phyloP scores from a whole-genome alignment of 2,797 vertebrate species.

The Cheracebus regulus region DNA sequence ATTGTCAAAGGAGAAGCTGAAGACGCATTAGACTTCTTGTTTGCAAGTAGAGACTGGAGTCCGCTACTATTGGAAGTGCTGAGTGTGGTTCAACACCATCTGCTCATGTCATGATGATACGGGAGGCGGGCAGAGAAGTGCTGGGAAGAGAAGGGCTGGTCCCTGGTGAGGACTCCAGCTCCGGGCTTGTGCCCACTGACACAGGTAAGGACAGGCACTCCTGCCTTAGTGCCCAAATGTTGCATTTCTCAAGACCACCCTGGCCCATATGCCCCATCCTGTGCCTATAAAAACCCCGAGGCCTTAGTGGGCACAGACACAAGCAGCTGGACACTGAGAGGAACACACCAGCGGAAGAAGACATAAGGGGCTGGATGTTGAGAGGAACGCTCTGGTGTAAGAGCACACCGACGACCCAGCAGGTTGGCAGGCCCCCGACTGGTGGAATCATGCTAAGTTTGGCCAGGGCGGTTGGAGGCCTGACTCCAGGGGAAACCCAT shows the following conservation, averaged over 20 bases:
- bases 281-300: neutral
- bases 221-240: neutral
- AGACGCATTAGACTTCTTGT: neutral
- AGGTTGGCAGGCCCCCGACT: neutral
- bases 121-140: too few species aligned
- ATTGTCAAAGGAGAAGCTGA: neutral
- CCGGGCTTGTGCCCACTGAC: neutral
- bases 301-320: neutral
- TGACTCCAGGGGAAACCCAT: neutral
- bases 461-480: neutral
- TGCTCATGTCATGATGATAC: neutral
- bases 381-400: fast-evolving
- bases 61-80: fast-evolving
- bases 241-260: neutral
- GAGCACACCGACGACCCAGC: neutral
- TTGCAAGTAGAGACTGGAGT: neutral
- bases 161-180: neutral
- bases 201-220: neutral
- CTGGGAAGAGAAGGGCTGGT: neutral
- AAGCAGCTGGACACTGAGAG: neutral
- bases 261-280: neutral
- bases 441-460: neutral
- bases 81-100: neutral
- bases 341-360: neutral
- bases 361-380: neutral